These are phyloP conservation scores for Phylloscopus collybita DNA, from an alignment of 2,797 vertebrate species.

Conservation along the genomic window DNA sequence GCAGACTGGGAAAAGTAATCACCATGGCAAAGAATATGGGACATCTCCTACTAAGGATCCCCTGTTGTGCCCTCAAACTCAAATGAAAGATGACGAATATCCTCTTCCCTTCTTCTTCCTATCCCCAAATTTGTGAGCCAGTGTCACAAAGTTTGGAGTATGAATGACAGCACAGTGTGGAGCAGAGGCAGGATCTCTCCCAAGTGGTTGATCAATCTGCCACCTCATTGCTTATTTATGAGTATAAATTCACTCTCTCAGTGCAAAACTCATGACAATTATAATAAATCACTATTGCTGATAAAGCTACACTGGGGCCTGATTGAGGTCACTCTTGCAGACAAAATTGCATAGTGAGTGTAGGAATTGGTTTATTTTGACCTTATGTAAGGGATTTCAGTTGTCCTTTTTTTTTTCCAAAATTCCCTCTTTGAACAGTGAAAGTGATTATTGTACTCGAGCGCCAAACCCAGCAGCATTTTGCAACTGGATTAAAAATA, in stretches of 20 bases:
- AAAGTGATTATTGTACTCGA: neutral
- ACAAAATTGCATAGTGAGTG: neutral
- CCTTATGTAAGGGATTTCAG: neutral
- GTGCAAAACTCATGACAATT: neutral
- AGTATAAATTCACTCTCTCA: neutral
- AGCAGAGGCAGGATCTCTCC: neutral
- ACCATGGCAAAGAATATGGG: neutral
- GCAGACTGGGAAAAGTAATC: neutral
- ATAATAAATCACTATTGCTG: neutral
- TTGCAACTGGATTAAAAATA: slow-evolving; percentile 22
- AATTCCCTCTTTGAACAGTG: neutral
- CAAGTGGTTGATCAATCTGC: neutral
- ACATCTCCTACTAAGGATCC: neutral
- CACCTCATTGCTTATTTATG: neutral
- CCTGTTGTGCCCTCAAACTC: neutral
- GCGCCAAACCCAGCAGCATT: neutral
- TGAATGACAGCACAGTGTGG: neutral
- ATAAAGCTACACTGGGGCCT: neutral
- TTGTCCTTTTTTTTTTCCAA: neutral
- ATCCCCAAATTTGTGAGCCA: neutral
- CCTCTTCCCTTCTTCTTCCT: neutral
- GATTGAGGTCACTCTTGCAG: neutral
- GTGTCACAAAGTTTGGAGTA: neutral
- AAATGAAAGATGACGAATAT: neutral
- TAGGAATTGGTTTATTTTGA: neutral